phyloP scores from a whole-genome alignment of 30 jellyfish, hydroid and myxozoan species.

The Mastigias papua region DNA sequence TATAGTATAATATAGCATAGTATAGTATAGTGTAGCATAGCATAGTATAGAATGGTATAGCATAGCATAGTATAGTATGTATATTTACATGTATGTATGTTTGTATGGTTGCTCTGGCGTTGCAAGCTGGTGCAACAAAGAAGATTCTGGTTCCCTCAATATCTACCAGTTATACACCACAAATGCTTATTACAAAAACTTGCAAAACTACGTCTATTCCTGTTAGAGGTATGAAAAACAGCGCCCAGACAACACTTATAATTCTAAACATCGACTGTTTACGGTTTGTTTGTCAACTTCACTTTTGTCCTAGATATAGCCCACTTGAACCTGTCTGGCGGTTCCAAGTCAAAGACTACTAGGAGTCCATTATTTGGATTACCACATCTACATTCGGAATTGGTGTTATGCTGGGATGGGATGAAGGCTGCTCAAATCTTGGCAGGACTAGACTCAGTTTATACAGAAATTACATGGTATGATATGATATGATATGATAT shows the following conservation, averaged over 20 bases:
- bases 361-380: neutral
- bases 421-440: neutral
- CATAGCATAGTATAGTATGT: no score
- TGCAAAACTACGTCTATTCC: neutral
- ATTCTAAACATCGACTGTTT: neutral
- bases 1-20: no score
- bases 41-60: no score
- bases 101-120: no score
- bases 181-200: no score
- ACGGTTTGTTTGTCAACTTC: neutral
- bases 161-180: no score
- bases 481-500: no score
- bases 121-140: no score
- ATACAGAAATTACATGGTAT: neutral
- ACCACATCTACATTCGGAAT: conserved; percentile 4
- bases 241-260: neutral
- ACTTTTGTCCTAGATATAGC: neutral
- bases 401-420: neutral
- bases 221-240: neutral
- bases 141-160: no score
- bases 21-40: no score
- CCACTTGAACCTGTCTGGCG: conserved; percentile 4
- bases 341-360: conserved; percentile 2
- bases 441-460: neutral
- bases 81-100: no score